Evolutionary conservation across 2,888 invertebrate species (phyloP).

Genomic region (Xanthia togata): DNA sequence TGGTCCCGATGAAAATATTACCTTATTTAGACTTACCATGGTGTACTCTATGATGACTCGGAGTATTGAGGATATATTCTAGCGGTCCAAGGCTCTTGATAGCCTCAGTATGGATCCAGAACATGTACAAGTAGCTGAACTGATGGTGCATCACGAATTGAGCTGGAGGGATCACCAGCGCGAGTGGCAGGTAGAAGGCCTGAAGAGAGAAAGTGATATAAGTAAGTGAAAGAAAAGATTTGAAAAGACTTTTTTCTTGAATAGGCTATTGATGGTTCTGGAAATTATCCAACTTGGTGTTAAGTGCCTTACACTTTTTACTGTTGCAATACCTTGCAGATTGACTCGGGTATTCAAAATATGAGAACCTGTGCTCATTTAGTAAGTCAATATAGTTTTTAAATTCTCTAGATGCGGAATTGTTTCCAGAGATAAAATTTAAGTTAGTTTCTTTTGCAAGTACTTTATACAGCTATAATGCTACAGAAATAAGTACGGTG

Average conservation of each 20-base stretch:
- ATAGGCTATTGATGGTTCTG: not conserved
- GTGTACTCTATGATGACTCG: constrained; percentile 96
- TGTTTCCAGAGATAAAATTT: too few relatives aligned
- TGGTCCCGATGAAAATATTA: too few relatives aligned
- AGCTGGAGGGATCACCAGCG: constrained; percentile 94
- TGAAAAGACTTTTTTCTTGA: not conserved
- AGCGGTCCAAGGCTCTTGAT: constrained; percentile 95
- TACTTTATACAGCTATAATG: too few relatives aligned
- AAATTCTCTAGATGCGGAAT: too few relatives aligned
- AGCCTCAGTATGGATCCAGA: constrained; percentile 97
- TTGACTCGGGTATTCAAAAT: not conserved
- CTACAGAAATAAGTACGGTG: too few relatives aligned
- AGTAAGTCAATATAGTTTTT: not conserved
- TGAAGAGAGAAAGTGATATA: constrained; percentile 71
- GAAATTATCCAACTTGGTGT: not conserved
- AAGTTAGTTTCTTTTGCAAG: too few relatives aligned
- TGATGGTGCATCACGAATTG: constrained; percentile 95
- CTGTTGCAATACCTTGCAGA: not conserved
- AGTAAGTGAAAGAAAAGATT: not conserved
- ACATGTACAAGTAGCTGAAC: constrained; percentile 97
- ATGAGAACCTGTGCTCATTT: not conserved
- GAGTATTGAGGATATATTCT: constrained; percentile 96
- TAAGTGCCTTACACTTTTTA: not conserved
- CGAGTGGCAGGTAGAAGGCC: constrained; percentile 94
- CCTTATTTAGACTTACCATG: constrained; percentile 90